phyloP scores from a whole-genome alignment of 2,888 invertebrate genomes.

The Amiota communis region DNA sequence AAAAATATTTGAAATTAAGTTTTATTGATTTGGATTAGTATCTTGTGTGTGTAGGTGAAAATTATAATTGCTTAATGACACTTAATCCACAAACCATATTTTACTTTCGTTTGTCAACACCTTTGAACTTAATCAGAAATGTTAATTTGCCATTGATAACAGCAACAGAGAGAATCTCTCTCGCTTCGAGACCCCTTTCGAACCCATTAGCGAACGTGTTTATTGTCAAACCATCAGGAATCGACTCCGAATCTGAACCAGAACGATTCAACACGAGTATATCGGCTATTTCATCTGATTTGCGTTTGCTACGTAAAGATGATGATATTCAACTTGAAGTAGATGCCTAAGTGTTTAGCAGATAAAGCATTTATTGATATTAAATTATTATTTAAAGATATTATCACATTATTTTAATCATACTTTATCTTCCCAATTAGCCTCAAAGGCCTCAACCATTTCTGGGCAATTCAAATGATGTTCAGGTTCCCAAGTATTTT shows the following conservation, averaged over 20 bases:
- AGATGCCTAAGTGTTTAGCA: too few relatives aligned
- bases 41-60: too few relatives aligned
- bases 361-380: too few relatives aligned
- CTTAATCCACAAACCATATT: too few relatives aligned
- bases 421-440: constrained; percentile 73
- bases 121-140: too few relatives aligned
- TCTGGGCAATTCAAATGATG: constrained; percentile 91
- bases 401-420: too few relatives aligned
- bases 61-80: too few relatives aligned
- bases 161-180: too few relatives aligned
- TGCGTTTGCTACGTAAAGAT: constrained; percentile 59
- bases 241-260: constrained; percentile 59
- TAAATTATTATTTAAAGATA: constrained; percentile 38
- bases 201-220: constrained; percentile 78
- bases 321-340: constrained; percentile 50
- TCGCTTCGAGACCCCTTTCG: too few relatives aligned
- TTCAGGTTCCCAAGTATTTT: constrained; percentile 94
- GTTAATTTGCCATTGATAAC: constrained; percentile 84
- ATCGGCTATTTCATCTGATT: constrained; percentile 58
- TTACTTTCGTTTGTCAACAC: too few relatives aligned
- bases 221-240: constrained; percentile 31
- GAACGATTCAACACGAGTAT: constrained; percentile 61
- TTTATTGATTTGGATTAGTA: too few relatives aligned
- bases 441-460: constrained; percentile 85
- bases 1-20: too few relatives aligned